Conservation (phyloP, 2,113 vertebrate species). For the Clarias magur region DNA sequence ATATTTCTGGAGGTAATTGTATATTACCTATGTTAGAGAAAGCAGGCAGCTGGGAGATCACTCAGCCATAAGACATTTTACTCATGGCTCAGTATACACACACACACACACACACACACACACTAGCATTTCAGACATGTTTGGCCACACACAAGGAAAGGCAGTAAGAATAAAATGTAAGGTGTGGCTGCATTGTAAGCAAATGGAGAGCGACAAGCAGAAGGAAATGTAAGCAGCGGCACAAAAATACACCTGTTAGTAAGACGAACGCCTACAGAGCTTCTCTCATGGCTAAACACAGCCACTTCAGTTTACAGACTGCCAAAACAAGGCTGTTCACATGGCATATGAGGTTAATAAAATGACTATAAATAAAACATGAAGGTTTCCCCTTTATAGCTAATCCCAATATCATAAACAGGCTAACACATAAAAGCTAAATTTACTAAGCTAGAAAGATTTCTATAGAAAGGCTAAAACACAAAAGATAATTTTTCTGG, state of each 20-base stretch:
- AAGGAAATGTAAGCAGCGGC: background rate
- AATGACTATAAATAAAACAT: background rate
- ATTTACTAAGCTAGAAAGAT: background rate
- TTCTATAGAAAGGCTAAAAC: background rate
- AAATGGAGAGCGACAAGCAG: background rate
- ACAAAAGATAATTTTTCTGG: background rate
- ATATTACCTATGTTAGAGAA: background rate
- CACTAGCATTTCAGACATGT: background rate
- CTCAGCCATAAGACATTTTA: background rate
- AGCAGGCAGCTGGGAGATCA: background rate
- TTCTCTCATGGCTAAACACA: background rate
- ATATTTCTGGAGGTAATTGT: background rate
- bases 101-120: background rate
- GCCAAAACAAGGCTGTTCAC: background rate
- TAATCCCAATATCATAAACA: background rate
- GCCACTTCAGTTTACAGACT: background rate
- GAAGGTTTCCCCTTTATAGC: background rate
- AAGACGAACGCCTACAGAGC: background rate
- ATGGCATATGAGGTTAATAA: background rate
- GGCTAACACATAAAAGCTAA: background rate
- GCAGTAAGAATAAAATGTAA: background rate
- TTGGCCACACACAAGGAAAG: background rate
- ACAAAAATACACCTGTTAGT: background rate
- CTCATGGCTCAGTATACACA: background rate
- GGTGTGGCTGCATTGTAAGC: slow-evolving; percentile 2